Evolutionary conservation across 2,888 invertebrate genomes (phyloP).

Genomic region (Erebia aethiops): DNA sequence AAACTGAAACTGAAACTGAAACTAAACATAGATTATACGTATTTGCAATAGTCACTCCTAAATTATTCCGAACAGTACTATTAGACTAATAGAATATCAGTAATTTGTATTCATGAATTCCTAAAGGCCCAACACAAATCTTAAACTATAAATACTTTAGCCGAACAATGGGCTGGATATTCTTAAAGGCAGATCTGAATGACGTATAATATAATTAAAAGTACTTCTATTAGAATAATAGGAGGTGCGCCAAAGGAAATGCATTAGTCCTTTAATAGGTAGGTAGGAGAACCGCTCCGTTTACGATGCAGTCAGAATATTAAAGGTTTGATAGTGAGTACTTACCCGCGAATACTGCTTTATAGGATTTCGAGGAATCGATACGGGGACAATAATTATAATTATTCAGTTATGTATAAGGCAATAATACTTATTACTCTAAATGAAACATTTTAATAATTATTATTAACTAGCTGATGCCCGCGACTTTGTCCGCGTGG

Average conservation of each 20-base stretch:
- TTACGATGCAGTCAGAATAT: conserved; percentile 29
- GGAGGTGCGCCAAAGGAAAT: conserved; percentile 19
- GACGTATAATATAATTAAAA: conserved; percentile 21
- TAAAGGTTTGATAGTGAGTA: neutral
- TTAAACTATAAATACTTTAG: conserved; percentile 20
- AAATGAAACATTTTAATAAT: too few species aligned
- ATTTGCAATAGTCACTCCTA: neutral
- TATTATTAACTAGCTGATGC: too few species aligned
- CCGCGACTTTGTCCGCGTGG: too few species aligned
- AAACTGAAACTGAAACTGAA: too few species aligned
- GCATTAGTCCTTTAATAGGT: conserved; percentile 49
- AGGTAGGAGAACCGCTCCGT: conserved; percentile 47
- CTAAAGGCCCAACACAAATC: conserved; percentile 4
- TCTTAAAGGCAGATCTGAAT: conserved; percentile 18
- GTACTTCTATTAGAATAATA: conserved; percentile 15
- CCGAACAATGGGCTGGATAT: conserved; percentile 16
- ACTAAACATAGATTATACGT: neutral
- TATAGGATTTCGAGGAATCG: neutral
- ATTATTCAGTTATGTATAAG: neutral
- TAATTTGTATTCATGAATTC: conserved; percentile 17
- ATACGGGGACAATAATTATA: neutral
- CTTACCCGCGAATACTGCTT: neutral
- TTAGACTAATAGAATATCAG: neutral
- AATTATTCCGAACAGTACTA: neutral
- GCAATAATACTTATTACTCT: too few species aligned